Evolutionary conservation across 1,140 invertebrate genomes (phyloP), one percentile per base, ranked within the genome.

Genomic region (Hyposmocoma kahamanoa): DNA sequence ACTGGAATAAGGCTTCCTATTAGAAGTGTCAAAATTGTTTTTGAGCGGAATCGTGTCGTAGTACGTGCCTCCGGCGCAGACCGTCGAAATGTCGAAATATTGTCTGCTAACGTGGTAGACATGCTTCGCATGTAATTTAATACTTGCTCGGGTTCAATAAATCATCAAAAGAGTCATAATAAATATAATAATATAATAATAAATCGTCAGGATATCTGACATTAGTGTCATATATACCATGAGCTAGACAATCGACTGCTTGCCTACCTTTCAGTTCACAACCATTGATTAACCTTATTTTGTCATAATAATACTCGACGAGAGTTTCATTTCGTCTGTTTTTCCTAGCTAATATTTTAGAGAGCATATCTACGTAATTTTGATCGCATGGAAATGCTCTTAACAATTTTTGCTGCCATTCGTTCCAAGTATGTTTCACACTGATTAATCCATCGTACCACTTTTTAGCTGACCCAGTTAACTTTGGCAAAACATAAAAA

Each of bases 261-360:
- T 52, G 8, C 17, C 9, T 1, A 18, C 50, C 50, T 17, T 15
- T 18, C 4, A 52, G 15, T 26, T 52, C 20, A 30, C 50, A 52
- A 1, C 50, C 3, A 45, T 52, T 52, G 2, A 52, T 39, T 3
- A 45, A 21, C 21, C 19, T 17, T 11, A 52, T 52, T 45, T 52
- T 52, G 18, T 52, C 50, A 24, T 52, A 52, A 28, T 38, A 52
- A 46, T 52, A 52, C 21, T 52, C 30, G 30, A 39, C 50, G 2
- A 52, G 36, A 15, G 42, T 45, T 46, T 52, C 50, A n/a, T 26
- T 39, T 10, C 42, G 9, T 11, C 34, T 10, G 18, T 3, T 52
- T 36, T 45, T 52, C 22, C 50, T 36, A 19, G 17, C 6, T 9
- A 52, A 15, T 42, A 52, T 52, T 39, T 52, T 42, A 6, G 21